A percentile compares a stretch with the other conserved stretches of the same genome.
phyloP scores from a whole-genome alignment of 2,113 vertebrate genomes.

The Rhodinocichla rosea region DNA sequence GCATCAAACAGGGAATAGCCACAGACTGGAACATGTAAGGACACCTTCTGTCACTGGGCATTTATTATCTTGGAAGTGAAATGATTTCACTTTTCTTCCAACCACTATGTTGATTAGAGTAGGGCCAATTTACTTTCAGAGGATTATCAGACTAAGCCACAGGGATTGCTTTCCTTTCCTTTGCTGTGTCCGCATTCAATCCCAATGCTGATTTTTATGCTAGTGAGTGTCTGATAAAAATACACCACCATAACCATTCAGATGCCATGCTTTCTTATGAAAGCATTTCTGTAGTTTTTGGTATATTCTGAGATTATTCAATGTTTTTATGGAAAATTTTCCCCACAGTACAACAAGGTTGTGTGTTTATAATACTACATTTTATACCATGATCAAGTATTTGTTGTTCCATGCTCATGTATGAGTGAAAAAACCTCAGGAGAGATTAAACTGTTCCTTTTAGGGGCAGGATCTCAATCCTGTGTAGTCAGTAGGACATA shows the following conservation, averaged over 20 bases:
- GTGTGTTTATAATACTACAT: background rate
- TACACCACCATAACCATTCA: background rate
- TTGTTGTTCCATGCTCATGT: background rate
- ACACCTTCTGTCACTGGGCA: background rate
- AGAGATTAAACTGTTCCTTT: background rate
- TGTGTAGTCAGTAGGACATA: background rate
- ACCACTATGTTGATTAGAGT: slow-evolving; percentile 40
- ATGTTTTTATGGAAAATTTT: background rate
- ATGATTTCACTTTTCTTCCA: slow-evolving; percentile 53
- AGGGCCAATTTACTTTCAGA: slow-evolving; percentile 63
- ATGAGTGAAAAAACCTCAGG: background rate
- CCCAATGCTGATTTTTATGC: background rate
- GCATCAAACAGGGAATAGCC: accelerated
- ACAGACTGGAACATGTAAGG: background rate
- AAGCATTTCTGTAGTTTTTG: background rate
- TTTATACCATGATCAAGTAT: background rate
- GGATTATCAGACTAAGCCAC: slow-evolving; percentile 52
- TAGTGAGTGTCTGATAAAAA: background rate
- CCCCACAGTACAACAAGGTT: background rate
- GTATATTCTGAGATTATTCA: background rate
- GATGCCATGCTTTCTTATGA: accelerated
- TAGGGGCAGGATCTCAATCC: too few relatives aligned
- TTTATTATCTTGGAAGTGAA: slow-evolving; percentile 10
- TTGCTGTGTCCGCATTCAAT: background rate
- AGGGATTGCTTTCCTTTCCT: slow-evolving; percentile 55